Evolutionary conservation across 2,113 vertebrate species (phyloP), one percentile per base, ranked within the genome.

Genomic region (Propithecus coquereli): DNA sequence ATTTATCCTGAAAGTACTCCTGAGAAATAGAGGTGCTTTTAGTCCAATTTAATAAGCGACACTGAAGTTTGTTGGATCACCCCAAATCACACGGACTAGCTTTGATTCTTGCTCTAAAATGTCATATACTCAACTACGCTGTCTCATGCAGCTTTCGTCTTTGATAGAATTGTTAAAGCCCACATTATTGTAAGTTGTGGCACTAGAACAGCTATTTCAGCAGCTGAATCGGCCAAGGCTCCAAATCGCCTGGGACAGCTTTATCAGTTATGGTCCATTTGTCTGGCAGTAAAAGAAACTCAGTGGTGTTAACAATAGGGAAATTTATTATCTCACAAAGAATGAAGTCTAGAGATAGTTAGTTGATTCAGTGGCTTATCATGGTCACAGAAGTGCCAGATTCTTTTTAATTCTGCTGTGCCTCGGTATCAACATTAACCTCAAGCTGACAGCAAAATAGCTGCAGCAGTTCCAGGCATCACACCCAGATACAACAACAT

Each of bases 231-330:
- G 45, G 52, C 86, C 68, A 86, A 89, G 43, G 16, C 50, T 96
- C 79, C 88, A 88, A 87, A 45, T 91, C 81, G 52, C 52, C 5
- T 25, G 40, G 50, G 94, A 94, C 68, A 66, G 5, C 77, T 97
- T 95, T 91, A 97, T 94, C 73, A 91, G 95, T 80, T 86, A 96
- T 71, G 68, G 93, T 89, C 94, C 96, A 94, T 96, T 95, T 95
- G 82, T 30, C 57, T 93, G 66, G 86, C 63, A 76, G 86, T 94
- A 93, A 94, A 96, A 96, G 86, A 81, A 97, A 87, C 13, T 17
- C 68, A 91, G 3, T 80, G 54, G 79, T 68, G 8, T 83, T 95
- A 93, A 87, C 82, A 91, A 87, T 71, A 83, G 87, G 93, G 59
- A 96, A 84, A 96, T 96, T 32, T 96, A 93, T 91, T 94, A 54